phyloP scores from a whole-genome alignment of 2,888 invertebrate genomes.

The Tinea semifulvella region DNA sequence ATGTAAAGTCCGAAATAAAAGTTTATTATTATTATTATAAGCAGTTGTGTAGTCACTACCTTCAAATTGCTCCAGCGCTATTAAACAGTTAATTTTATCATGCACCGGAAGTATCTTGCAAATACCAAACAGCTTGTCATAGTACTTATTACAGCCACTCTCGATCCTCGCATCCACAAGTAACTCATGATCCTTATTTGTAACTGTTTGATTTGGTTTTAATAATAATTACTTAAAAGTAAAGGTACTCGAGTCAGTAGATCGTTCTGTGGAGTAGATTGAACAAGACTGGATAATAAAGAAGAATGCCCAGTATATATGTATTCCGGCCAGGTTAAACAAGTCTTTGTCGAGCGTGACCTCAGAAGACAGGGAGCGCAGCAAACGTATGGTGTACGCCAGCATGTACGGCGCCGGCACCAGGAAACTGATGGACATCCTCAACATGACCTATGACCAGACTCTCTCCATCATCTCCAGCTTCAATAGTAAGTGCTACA shows the following conservation, averaged over 20 bases:
- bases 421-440: conserved; percentile 44
- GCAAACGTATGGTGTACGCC: conserved; percentile 60
- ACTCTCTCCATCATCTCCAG: conserved; percentile 37
- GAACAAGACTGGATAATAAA: too few relatives aligned
- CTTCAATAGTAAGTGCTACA: conserved; percentile 38
- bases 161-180: too few relatives aligned
- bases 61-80: too few relatives aligned
- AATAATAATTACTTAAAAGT: background rate
- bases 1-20: too few relatives aligned
- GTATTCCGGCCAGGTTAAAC: conserved; percentile 33
- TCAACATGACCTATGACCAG: conserved; percentile 35
- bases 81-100: too few relatives aligned
- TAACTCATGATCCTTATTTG: too few relatives aligned
- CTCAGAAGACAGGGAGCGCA: conserved; percentile 46
- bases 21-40: background rate
- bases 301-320: too few relatives aligned
- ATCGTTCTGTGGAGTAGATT: background rate
- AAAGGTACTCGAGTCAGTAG: background rate
- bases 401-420: conserved; percentile 59
- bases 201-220: too few relatives aligned
- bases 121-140: too few relatives aligned
- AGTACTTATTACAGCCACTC: too few relatives aligned
- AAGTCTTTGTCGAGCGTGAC: conserved; percentile 30
- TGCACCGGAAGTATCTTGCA: too few relatives aligned
- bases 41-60: background rate